Conservation (phyloP, 2,888 invertebrate genomes). For the Tachina fera region DNA sequence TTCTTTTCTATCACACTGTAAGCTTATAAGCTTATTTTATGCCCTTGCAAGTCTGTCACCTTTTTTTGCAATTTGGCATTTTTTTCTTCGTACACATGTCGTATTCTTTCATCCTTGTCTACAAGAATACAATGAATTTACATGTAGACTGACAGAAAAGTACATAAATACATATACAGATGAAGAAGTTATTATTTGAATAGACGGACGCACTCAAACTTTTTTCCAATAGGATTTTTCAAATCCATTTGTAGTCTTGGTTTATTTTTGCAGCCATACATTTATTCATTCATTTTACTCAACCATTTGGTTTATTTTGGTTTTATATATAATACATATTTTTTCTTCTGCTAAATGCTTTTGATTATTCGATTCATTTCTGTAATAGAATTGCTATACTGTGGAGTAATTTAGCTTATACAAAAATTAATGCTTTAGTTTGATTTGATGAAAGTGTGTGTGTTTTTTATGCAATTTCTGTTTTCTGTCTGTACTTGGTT, state of each 20-base stretch:
- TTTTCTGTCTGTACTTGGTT: too few species aligned
- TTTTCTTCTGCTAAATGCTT: conserved; percentile 1
- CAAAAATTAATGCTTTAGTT: background rate
- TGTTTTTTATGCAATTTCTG: too few species aligned
- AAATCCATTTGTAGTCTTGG: conserved; percentile 3
- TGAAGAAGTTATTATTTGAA: conserved; percentile 8
- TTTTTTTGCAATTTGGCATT: conserved; percentile 17
- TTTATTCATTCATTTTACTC: conserved; percentile 35
- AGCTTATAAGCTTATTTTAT: conserved; percentile 34
- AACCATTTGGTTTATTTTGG: conserved; percentile 43
- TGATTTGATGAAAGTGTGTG: too few species aligned
- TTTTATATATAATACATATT: background rate
- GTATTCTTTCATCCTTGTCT: conserved; percentile 9
- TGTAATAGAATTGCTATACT: conserved; percentile 11
- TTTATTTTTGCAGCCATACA: conserved; percentile 15
- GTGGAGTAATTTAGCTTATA: background rate
- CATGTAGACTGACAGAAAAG: conserved; percentile 30
- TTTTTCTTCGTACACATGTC: background rate
- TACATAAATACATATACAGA: conserved; percentile 36
- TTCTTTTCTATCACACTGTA: background rate
- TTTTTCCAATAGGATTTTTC: conserved; percentile 22
- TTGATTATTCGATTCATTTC: conserved; percentile 4
- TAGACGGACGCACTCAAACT: conserved; percentile 8
- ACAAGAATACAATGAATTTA: conserved; percentile 2
- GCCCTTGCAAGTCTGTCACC: conserved; percentile 57